phyloP scores from a whole-genome alignment of 1,140 invertebrate genomes.

The Dreissena rostriformis region DNA sequence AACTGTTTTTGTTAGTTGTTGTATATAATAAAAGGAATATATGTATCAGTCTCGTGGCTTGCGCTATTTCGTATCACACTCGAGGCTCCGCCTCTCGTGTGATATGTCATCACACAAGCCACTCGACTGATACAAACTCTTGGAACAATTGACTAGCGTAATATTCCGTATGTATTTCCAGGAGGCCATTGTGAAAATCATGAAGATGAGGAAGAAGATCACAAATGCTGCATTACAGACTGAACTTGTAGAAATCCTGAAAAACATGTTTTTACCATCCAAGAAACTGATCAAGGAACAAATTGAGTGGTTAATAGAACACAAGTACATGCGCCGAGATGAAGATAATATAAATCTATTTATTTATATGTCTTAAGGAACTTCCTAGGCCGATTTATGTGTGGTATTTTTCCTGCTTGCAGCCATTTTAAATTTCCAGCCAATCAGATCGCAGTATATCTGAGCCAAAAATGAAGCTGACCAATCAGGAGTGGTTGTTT shows the following conservation, averaged over 20 bases:
- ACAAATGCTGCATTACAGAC: constrained; percentile 96
- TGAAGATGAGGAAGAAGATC: constrained; percentile 98
- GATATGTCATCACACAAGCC: too few species aligned
- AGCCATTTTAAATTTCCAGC: background rate
- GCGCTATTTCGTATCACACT: too few species aligned
- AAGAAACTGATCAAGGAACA: constrained; percentile 99
- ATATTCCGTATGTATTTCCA: constrained; percentile 83
- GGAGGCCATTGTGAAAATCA: constrained; percentile 99
- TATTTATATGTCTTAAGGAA: constrained; percentile 95
- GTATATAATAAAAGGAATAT: too few species aligned
- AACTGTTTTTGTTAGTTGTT: too few species aligned
- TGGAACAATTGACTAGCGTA: too few species aligned
- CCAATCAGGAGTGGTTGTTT: background rate
- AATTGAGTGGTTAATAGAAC: constrained; percentile 99
- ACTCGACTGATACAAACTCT: too few species aligned
- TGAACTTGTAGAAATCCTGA: constrained; percentile 98
- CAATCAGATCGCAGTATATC: background rate
- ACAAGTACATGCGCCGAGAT: constrained; percentile 98
- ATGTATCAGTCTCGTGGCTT: too few species aligned
- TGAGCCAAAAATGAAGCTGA: background rate
- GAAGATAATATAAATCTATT: constrained; percentile 99
- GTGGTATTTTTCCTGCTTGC: background rate
- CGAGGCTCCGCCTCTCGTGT: too few species aligned
- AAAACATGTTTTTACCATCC: constrained; percentile 99
- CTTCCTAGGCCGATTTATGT: background rate